Conservation (phyloP, 2,888 invertebrate species). For the Bembecia ichneumoniformis region DNA sequence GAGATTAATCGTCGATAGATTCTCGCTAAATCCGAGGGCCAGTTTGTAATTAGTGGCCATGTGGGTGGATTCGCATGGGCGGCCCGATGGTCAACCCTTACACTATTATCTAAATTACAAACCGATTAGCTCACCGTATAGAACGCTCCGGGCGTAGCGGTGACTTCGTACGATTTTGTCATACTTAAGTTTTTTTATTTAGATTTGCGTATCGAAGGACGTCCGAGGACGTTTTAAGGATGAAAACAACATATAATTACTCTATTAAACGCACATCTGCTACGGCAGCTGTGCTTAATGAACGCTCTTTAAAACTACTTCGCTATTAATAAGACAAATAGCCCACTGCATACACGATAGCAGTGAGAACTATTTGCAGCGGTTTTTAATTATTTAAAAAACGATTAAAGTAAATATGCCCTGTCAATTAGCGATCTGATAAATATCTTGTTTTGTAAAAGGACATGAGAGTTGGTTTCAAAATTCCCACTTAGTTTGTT, state of each 20-base stretch:
- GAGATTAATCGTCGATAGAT: background rate
- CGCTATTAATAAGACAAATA: background rate
- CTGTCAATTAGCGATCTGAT: background rate
- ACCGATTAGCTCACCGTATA: slow-evolving; percentile 27
- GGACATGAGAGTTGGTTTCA: background rate
- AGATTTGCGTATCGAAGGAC: slow-evolving; percentile 21
- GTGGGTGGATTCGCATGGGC: slow-evolving; percentile 21
- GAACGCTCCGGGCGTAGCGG: slow-evolving; percentile 29
- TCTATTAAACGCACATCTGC: background rate
- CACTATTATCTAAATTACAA: slow-evolving; percentile 47
- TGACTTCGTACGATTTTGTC: slow-evolving; percentile 22
- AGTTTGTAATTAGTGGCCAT: background rate
- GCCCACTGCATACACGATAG: background rate
- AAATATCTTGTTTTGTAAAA: background rate
- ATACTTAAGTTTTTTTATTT: slow-evolving; percentile 17
- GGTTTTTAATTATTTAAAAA: background rate
- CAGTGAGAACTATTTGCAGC: background rate
- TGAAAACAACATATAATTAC: background rate
- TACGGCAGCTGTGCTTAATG: background rate
- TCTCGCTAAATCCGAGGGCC: background rate
- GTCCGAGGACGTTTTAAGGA: slow-evolving; percentile 12
- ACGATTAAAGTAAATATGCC: background rate
- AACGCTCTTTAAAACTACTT: background rate
- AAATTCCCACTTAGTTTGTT: too few species aligned
- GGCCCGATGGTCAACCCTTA: slow-evolving; percentile 23